phyloP scores from a whole-genome alignment of 2,888 invertebrate genomes.

The Andrena dorsata region DNA sequence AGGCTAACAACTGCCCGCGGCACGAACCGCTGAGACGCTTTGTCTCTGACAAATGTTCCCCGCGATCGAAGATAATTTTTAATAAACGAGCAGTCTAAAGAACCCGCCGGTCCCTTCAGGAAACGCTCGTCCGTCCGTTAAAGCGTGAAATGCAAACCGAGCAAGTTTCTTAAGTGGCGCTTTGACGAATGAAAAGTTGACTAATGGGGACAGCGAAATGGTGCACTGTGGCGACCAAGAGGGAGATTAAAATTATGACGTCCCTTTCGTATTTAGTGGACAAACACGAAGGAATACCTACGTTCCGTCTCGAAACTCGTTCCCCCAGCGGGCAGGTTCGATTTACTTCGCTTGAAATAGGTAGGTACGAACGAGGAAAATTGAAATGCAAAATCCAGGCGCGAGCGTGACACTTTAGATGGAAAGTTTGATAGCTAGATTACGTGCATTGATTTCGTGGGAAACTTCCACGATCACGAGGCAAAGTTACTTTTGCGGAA shows the following conservation, averaged over 20 bases:
- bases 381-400: constrained; percentile 40
- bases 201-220: neutral
- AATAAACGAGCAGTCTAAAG: constrained; percentile 1
- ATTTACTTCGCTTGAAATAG: neutral
- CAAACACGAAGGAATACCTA: neutral
- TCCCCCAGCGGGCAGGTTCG: neutral
- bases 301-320: neutral
- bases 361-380: constrained; percentile 1
- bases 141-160: constrained; percentile 8
- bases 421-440: constrained; percentile 15
- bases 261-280: neutral
- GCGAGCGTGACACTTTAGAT: constrained; percentile 11
- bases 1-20: neutral
- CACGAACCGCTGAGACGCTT: neutral
- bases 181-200: neutral
- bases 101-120: neutral
- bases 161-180: neutral
- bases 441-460: constrained; percentile 21
- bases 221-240: neutral
- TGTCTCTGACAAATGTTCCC: constrained; percentile 5
- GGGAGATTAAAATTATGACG: neutral
- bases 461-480: neutral
- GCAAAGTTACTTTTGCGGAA: neutral
- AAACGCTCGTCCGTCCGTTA: constrained; percentile 1
- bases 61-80: constrained; percentile 27